Evolutionary conservation across 2,797 vertebrate species (phyloP).

Genomic region (Spheniscus humboldti): DNA sequence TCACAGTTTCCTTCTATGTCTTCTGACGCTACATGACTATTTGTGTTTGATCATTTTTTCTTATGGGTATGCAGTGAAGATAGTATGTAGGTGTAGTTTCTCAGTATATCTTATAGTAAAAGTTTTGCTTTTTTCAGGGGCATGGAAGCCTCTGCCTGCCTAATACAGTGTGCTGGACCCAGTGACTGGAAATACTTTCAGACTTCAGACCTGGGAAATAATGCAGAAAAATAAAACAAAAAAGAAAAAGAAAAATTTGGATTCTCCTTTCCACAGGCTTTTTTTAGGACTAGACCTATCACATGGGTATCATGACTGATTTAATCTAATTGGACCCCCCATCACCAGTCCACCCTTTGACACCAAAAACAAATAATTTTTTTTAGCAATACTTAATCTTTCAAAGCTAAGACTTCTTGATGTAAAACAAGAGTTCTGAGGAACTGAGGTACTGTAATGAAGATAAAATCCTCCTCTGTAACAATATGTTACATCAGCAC

Average conservation of each 20-base stretch:
- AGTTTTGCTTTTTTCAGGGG: background rate
- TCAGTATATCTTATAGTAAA: background rate
- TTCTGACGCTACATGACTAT: background rate
- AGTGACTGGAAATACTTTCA: background rate
- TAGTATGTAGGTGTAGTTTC: background rate
- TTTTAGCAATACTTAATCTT: background rate
- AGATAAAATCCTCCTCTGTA: background rate
- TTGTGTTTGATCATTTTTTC: slow-evolving; percentile 25
- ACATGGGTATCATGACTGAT: background rate
- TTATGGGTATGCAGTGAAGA: background rate
- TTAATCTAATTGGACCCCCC: background rate
- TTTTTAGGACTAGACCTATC: background rate
- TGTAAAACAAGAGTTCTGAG: background rate
- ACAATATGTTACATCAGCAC: background rate
- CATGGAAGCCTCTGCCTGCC: background rate
- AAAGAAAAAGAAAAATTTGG: background rate
- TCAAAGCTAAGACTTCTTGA: background rate
- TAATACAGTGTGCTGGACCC: background rate
- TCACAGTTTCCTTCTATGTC: background rate
- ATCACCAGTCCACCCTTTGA: background rate
- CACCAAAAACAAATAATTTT: background rate
- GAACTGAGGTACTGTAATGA: background rate
- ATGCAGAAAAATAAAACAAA: background rate
- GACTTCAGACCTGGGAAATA: background rate
- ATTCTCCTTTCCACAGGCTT: background rate